Percentiles rank a stretch among this genome's conserved stretches.
Evolutionary conservation across 2,113 vertebrate species (phyloP).

Genomic region (Ahaetulla prasina): DNA sequence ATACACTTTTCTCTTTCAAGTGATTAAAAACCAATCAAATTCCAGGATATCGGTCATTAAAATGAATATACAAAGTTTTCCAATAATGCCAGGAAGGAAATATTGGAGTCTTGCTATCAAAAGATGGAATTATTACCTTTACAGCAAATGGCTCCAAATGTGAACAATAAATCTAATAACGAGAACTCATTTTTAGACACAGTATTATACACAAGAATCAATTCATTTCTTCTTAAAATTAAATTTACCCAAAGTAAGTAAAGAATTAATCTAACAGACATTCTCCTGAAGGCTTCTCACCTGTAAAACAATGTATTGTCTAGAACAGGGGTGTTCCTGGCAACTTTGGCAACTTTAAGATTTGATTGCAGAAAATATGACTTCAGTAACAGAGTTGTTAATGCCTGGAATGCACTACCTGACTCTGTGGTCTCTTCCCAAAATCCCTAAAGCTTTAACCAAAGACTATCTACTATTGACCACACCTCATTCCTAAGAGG

Average conservation of each 20-base stretch:
- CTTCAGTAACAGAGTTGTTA: too few relatives aligned
- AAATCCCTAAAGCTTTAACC: too few relatives aligned
- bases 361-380: too few relatives aligned
- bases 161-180: background rate
- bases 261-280: background rate
- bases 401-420: too few relatives aligned
- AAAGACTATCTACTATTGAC: too few relatives aligned
- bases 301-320: background rate
- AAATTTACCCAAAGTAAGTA: background rate
- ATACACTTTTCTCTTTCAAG: slow-evolving; percentile 32
- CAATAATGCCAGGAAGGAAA: background rate
- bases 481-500: too few relatives aligned
- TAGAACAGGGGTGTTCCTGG: background rate
- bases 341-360: background rate
- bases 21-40: background rate
- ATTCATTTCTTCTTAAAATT: background rate
- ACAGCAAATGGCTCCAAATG: background rate
- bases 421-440: too few relatives aligned
- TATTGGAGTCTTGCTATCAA: background rate
- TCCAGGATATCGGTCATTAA: background rate
- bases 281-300: background rate
- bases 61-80: background rate
- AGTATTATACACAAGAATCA: background rate
- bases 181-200: background rate
- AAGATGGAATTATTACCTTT: background rate